Evolutionary conservation across 2,797 vertebrate species (phyloP).

Genomic region (Syncerus caffer): DNA sequence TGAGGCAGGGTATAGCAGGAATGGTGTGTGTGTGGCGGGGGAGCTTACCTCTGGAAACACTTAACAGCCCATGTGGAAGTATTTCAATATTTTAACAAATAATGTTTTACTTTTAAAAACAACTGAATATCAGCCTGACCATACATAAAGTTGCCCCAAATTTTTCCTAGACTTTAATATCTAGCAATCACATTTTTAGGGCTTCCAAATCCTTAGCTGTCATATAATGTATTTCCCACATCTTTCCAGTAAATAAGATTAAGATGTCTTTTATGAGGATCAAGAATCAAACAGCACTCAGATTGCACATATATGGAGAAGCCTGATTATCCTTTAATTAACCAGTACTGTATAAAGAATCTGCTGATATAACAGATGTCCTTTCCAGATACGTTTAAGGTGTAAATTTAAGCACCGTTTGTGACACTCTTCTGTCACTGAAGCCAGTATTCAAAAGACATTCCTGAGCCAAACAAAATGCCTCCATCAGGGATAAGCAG

Average conservation of each 20-base stretch:
- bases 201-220: not conserved
- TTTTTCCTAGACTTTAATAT: not conserved
- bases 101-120: conserved; percentile 18
- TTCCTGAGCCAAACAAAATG: conserved; percentile 68
- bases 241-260: conserved; percentile 13
- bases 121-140: not conserved
- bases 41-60: too few species aligned
- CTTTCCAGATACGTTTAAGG: not conserved
- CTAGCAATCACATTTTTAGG: not conserved
- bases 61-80: not conserved
- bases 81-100: not conserved
- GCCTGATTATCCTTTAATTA: not conserved
- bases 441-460: conserved; percentile 57
- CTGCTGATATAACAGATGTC: not conserved
- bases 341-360: not conserved
- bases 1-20: too few species aligned
- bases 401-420: not conserved
- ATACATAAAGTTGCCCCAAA: not conserved
- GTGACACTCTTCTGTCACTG: conserved; percentile 38
- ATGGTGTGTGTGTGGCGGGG: not conserved
- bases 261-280: not conserved
- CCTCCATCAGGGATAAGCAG: conserved; percentile 39
- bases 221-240: not conserved
- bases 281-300: not conserved
- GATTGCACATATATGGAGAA: not conserved